Conservation (phyloP, 1,140 invertebrate species). For the Cheumatopsyche charites region DNA sequence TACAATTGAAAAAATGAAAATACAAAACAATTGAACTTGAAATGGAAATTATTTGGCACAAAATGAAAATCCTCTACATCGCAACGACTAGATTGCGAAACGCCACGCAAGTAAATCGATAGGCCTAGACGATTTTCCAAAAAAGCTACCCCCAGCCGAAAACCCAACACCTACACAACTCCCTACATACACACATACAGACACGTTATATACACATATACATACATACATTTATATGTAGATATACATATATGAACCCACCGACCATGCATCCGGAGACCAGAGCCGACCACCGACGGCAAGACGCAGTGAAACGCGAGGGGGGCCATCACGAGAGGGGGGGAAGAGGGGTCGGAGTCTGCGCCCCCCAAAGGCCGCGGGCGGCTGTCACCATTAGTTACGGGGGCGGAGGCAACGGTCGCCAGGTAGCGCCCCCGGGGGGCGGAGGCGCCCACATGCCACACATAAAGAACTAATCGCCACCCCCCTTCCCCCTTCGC, state of each 20-base stretch:
- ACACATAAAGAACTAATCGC: slow-evolving; percentile 42
- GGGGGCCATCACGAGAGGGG: slow-evolving; percentile 15
- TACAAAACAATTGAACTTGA: too few species aligned
- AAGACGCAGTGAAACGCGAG: slow-evolving; percentile 29
- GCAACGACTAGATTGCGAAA: too few species aligned
- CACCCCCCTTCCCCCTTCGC: too few species aligned
- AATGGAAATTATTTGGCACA: too few species aligned
- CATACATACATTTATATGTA: not conserved
- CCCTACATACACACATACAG: not conserved
- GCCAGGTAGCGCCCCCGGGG: slow-evolving; percentile 49
- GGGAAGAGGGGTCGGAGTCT: slow-evolving; percentile 41
- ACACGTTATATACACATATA: not conserved
- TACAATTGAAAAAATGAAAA: too few species aligned
- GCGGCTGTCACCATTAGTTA: slow-evolving; percentile 57
- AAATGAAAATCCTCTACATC: too few species aligned
- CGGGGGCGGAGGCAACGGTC: slow-evolving; percentile 51
- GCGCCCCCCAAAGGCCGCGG: slow-evolving; percentile 29
- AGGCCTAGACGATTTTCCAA: too few species aligned
- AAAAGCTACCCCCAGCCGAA: too few species aligned
- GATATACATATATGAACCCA: too few species aligned
- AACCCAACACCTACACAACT: too few species aligned
- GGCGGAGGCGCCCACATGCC: slow-evolving; percentile 3
- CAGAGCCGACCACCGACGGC: not conserved
- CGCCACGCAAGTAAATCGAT: too few species aligned
- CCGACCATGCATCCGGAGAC: slow-evolving; percentile 29